Evolutionary conservation across 92 coral and sea anemone species (phyloP), one percentile per base, ranked within the genome.

Genomic region (Parazoanthus atlanticus): DNA sequence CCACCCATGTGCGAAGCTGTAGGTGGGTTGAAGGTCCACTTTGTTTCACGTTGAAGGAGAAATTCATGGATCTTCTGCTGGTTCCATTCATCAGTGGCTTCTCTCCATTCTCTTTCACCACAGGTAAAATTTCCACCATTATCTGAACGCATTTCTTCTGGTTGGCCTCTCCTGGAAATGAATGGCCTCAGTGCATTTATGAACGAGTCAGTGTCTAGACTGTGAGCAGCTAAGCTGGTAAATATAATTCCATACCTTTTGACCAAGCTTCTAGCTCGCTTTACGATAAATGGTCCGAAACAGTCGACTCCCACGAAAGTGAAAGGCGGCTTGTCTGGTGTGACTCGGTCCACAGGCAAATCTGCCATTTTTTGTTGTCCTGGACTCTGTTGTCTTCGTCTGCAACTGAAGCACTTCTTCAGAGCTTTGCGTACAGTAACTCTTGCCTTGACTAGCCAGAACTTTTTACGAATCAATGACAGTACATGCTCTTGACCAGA

Each of bases 361-460:
- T 36, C 38, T 2, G 38, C 38, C 38, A 43, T 43, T 7, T 43
- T 78, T 90, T 54, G 89, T 5, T 36, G 3, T 2, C 38, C 4
- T 36, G 38, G 38, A 2, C 4, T 36, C 38, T 36, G 38, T 5
- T 36, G 38, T 36, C n/a, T n/a, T n/a, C 38, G 38, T 5, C 4
- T 36, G 38, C 38, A 36, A 36, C 70, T 73, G 28, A 86, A 79
- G 67, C 90, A 92, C 34, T 73, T 52, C 67, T 30, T 89, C 86
- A 92, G 73, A 30, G 85, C 86, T 46, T 85, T 81, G 8, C 88
- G 80, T 36, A 91, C 92, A 3, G 49, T 64, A 30, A 52, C 89
- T 86, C 92, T 78, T 5, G 54, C 94, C 78, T 89, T 90, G 29
- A 89, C 65, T 29, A 80, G 33, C 92, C 94, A 92, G 66, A 88